Percentiles rank a stretch among this genome's conserved stretches.
These are phyloP conservation scores for Ciconia nigra DNA, from an alignment of 2,797 vertebrate genomes.

Conservation along the genomic window DNA sequence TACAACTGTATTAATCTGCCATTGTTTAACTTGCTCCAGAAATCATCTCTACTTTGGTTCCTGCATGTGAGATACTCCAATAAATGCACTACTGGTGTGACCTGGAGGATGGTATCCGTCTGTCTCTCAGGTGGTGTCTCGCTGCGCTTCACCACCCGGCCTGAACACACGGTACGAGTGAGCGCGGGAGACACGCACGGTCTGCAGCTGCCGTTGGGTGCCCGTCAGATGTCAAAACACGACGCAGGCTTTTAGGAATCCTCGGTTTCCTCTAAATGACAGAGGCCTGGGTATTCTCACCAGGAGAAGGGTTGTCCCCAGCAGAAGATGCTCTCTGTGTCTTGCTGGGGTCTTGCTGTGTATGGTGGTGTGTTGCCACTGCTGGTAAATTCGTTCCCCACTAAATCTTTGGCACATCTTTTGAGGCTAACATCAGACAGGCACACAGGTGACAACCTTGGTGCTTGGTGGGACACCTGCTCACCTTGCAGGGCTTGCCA, in stretches of 20 bases:
- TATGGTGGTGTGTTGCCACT: rapidly evolving
- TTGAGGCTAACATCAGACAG: background rate
- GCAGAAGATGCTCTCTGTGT: background rate
- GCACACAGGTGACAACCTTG: rapidly evolving
- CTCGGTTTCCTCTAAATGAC: rapidly evolving
- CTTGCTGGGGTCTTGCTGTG: background rate
- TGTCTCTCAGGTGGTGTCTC: background rate
- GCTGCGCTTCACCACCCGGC: background rate
- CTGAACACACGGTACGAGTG: background rate
- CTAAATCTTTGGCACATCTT: background rate
- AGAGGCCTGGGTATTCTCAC: background rate
- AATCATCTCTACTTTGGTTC: slow-evolving; percentile 66
- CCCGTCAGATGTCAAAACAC: background rate
- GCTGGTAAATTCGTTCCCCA: rapidly evolving
- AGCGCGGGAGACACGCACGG: rapidly evolving
- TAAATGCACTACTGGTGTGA: slow-evolving; percentile 79
- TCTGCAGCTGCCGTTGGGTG: background rate
- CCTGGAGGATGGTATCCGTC: background rate
- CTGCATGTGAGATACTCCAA: slow-evolving; percentile 85
- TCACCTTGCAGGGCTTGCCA: background rate
- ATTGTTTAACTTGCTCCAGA: slow-evolving; percentile 65
- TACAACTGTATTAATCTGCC: slow-evolving; percentile 26
- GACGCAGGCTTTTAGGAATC: background rate
- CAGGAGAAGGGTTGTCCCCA: background rate
- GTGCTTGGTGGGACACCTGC: background rate